phyloP scores from a whole-genome alignment of 2,888 invertebrate genomes.

The Parnassius orleans region DNA sequence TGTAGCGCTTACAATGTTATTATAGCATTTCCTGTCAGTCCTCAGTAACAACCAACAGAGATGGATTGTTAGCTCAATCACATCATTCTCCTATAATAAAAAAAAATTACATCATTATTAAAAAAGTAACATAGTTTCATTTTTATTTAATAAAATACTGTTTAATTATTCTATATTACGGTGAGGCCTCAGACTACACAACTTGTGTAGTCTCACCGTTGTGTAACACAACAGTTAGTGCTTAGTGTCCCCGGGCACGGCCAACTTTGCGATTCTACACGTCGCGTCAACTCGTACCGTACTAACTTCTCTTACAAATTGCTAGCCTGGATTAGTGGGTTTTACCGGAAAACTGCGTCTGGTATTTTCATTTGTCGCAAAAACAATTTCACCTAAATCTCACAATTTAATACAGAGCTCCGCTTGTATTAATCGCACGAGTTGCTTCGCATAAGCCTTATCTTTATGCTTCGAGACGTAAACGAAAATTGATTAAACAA shows the following conservation, averaged over 20 bases:
- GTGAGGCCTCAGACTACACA: slow-evolving; percentile 15
- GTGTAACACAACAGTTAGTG: no score
- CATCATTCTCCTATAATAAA: no score
- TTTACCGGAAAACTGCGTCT: slow-evolving; percentile 24
- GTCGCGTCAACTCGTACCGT: slow-evolving; percentile 22
- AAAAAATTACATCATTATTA: no score
- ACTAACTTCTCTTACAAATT: slow-evolving; percentile 33
- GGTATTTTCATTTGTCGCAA: slow-evolving; percentile 26
- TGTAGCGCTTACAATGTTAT: no score
- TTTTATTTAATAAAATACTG: no score
- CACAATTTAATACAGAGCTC: slow-evolving; percentile 21
- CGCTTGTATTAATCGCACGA: slow-evolving; percentile 20
- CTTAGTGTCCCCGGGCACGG: slow-evolving; percentile 17
- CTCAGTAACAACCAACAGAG: no score
- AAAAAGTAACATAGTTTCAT: no score
- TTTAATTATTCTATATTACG: slow-evolving; percentile 13
- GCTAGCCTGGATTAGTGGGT: slow-evolving; percentile 29
- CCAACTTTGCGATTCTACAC: slow-evolving; percentile 26
- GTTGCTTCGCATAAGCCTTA: slow-evolving; percentile 24
- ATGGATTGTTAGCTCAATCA: no score
- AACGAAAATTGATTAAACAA: slow-evolving; percentile 21
- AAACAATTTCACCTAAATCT: slow-evolving; percentile 25
- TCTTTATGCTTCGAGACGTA: slow-evolving; percentile 23
- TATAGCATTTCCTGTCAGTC: no score
- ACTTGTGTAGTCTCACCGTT: no score